Evolutionary conservation across 2,797 vertebrate genomes (phyloP), one percentile per base, ranked within the genome.

Genomic region (Pipistrellus pipistrellus): DNA sequence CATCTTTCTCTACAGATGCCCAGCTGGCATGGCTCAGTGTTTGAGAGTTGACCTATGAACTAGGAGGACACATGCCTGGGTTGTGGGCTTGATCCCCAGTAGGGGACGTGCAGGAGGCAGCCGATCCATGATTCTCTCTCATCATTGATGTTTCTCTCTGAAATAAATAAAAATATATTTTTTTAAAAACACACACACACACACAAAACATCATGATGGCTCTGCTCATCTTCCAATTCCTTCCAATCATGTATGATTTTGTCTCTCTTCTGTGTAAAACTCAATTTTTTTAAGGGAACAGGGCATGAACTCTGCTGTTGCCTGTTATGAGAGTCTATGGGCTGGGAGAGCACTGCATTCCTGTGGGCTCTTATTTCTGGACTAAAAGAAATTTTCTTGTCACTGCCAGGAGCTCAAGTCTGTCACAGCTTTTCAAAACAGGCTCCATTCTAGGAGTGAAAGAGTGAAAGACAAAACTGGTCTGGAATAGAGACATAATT

Each of bases 201-300:
- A 21, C 48, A 57, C 46, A 2, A 2, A 4, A 11, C 13, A 1
- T 32, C 9, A 0, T 2, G 32, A 6, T 14, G 8, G 11, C 18
- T 6, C 21, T 25, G 8, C 8, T 35, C 2, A 23, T 51, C 51
- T 41, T 44, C 14, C 2, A 6, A 0, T 69, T 71, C 17, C 41
- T 87, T 62, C 85, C 8, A 46, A 20, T n/a, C 21, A 11, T 14
- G 0, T 38, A 6, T 53, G 25, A 30, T 9, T 53, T 86, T 86
- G 4, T 86, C 82, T 89, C 48, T 73, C 7, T 71, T 53, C 44
- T 17, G 8, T 27, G 27, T 9, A n/a, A 55, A 25, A 48, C 12
- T 64, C 55, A 1, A 1, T 76, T 62, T 75, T 75, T 71, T 53
- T 51, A 69, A n/a, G 44, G 66, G 27, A 68, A 21, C 4, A 27